Percentiles rank a stretch among this genome's conserved stretches.
phyloP scores from a whole-genome alignment of 2,888 invertebrate genomes.

The Abrostola tripartita region DNA sequence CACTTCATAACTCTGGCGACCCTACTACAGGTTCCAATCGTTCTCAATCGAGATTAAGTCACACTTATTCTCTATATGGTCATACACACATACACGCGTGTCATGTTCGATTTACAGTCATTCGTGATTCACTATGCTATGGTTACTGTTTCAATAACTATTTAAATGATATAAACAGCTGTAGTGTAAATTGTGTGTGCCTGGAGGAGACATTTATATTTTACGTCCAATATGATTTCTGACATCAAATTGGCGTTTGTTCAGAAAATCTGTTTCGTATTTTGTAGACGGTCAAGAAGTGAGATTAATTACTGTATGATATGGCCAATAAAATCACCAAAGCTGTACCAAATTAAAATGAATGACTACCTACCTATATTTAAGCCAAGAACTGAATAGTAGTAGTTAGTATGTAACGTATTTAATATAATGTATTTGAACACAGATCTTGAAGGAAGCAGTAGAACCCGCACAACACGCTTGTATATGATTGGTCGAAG shows the following conservation, averaged over 20 bases:
- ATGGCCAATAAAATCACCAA: background rate
- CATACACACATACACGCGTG: background rate
- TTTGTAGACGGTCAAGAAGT: conserved; percentile 14
- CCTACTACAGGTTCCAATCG: conserved; percentile 53
- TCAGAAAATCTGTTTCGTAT: conserved; percentile 31
- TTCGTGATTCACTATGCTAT: conserved; percentile 41
- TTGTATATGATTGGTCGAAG: too few species aligned
- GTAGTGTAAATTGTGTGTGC: conserved; percentile 17
- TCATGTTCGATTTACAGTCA: conserved; percentile 28
- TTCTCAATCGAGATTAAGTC: conserved; percentile 39
- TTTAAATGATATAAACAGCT: conserved; percentile 48
- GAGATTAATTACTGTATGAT: conserved; percentile 12
- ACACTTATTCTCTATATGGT: conserved; percentile 19
- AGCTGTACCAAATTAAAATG: background rate
- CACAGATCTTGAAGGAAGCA: too few species aligned
- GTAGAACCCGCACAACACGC: too few species aligned
- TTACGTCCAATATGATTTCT: conserved; percentile 15
- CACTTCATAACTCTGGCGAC: conserved; percentile 69
- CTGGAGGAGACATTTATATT: conserved; percentile 15
- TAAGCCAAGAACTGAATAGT: background rate
- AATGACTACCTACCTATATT: background rate
- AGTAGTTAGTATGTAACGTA: too few species aligned
- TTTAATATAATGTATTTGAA: too few species aligned
- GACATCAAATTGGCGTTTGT: conserved; percentile 40
- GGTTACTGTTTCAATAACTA: conserved; percentile 24